Evolutionary conservation across 2,797 vertebrate species (phyloP), one percentile per base, ranked within the genome.

Genomic region (Microchirus variegatus): DNA sequence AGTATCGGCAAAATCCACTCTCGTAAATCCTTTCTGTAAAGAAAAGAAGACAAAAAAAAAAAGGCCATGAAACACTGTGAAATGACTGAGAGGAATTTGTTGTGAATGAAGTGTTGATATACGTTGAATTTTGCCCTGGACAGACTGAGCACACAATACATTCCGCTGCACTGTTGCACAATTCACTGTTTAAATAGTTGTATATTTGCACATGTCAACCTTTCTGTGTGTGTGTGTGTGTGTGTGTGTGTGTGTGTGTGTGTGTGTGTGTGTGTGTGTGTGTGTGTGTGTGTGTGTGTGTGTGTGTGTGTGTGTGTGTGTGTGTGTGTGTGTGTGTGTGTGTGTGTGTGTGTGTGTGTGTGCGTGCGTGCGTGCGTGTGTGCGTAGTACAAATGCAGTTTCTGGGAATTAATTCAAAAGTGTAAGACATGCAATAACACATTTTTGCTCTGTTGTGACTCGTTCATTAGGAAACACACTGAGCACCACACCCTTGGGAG

Each of bases 11-110:
- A 94, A 90, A 43, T 91, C 72, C 0, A 5, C 3, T 81, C 31
- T 90, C 0, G 1, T 0, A 53, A 26, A 93, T 10, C 91, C 91
- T 89, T 87, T 91, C 93, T 94, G 90, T 78, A 91, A 90, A 55
- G 65, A 60, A 87, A 50, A 81, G 59, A 66, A 68, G 62, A 47
- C 59, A 78, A 77, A 49, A 43, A 43, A 51, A 78, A 77, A 49
- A 43, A 43, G 53, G 18, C 37, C 2, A 10, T n/a, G 47, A 17
- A 14, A 4, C 0, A 26, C 2, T 11, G 5, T 31, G 16, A 48
- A 17, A 14, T 7, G 0, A 26, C 2, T 14, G 5, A 19, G 16
- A 2, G 14, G 16, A 3, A 43, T 15, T 48, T 12, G 45, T 17
- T 41, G 4, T 41, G 4, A 10, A 51, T 9, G 7, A 16, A 40